A percentile compares a stretch with the other conserved stretches of the same genome.
Evolutionary conservation across 2,888 invertebrate species (phyloP).

Genomic region (Mellilla xanthometata): DNA sequence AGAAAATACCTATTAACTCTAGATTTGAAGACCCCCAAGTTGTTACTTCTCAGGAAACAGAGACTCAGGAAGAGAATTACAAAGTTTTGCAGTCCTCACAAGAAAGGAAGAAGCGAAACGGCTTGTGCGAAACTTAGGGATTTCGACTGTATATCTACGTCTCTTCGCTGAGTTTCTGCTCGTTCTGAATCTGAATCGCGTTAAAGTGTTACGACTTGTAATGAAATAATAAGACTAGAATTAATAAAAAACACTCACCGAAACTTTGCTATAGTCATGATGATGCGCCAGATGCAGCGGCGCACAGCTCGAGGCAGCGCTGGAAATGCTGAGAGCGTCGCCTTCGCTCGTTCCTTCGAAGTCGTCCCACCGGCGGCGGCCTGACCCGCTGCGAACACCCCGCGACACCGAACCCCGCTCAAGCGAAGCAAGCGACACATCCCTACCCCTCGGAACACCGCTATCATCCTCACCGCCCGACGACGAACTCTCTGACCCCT

Average conservation of each 20-base stretch:
- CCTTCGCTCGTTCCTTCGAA: constrained; percentile 70
- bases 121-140: too few species aligned
- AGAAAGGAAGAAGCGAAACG: too few species aligned
- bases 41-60: too few species aligned
- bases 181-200: too few species aligned
- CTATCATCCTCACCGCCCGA: constrained; percentile 67
- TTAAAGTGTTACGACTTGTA: too few species aligned
- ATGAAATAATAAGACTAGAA: too few species aligned
- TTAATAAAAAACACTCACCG: constrained; percentile 60
- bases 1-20: too few species aligned
- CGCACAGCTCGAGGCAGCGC: constrained; percentile 75
- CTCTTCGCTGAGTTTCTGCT: too few species aligned
- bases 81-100: too few species aligned
- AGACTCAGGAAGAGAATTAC: too few species aligned
- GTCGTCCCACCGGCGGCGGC: constrained; percentile 76
- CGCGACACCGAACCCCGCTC: constrained; percentile 71
- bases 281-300: constrained; percentile 69
- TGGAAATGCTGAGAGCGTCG: constrained; percentile 74
- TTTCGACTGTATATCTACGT: too few species aligned
- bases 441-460: constrained; percentile 67
- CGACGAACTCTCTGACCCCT: constrained; percentile 62
- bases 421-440: constrained; percentile 78
- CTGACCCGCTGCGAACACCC: constrained; percentile 81
- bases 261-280: constrained; percentile 74
- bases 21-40: too few species aligned